phyloP scores from a whole-genome alignment of 2,113 vertebrate genomes.

The Tursiops truncatus region DNA sequence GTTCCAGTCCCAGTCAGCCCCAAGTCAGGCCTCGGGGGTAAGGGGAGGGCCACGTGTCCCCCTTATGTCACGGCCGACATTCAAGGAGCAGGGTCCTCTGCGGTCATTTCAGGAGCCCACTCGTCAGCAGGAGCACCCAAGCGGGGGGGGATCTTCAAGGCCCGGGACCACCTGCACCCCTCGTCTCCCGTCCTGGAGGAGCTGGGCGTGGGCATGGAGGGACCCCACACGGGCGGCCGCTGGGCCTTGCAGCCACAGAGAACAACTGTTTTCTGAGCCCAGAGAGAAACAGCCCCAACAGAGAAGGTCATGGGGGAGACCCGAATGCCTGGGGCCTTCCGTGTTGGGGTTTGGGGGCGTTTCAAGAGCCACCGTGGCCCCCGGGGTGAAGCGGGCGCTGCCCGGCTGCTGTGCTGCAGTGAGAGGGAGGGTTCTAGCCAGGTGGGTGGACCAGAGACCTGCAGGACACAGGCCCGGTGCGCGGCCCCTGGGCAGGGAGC shows the following conservation, averaged over 20 bases:
- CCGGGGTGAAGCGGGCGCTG: fast-evolving
- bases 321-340: neutral
- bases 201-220: neutral
- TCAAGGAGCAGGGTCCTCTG: neutral
- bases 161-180: neutral
- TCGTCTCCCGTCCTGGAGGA: neutral
- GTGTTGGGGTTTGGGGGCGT: fast-evolving
- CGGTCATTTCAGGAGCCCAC: neutral
- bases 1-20: fast-evolving
- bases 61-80: neutral
- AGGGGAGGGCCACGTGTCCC: neutral
- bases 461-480: too few species aligned
- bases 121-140: neutral
- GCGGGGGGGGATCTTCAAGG: neutral
- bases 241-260: neutral
- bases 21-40: neutral
- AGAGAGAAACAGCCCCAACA: neutral
- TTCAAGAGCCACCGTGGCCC: neutral
- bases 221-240: neutral
- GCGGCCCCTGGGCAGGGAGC: too few species aligned
- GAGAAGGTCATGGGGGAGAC: neutral
- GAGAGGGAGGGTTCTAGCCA: neutral
- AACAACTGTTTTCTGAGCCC: neutral
- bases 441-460: too few species aligned
- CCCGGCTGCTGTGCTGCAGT: neutral